These are phyloP conservation scores for Cairina moschata DNA, from an alignment of 2,113 vertebrate genomes.

Conservation along the genomic window DNA sequence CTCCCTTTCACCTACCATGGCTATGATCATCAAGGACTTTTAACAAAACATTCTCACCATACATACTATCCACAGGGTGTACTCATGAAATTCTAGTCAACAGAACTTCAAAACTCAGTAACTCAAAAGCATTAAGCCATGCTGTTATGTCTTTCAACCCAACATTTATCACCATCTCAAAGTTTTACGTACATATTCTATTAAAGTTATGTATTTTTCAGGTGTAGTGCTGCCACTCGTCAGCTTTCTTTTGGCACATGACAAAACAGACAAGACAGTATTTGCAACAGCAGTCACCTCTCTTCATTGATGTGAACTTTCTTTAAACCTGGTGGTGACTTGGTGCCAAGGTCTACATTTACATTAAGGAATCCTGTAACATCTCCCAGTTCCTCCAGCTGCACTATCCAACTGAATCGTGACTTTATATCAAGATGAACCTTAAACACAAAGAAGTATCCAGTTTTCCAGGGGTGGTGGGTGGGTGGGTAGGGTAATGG, in stretches of 20 bases:
- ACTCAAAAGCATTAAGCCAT: background rate
- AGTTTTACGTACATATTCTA: background rate
- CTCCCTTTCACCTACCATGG: background rate
- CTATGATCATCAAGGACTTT: background rate
- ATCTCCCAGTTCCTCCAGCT: background rate
- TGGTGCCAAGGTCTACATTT: background rate
- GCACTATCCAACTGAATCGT: background rate
- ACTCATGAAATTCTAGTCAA: background rate
- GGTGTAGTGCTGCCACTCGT: background rate
- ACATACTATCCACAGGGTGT: background rate
- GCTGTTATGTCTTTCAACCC: background rate
- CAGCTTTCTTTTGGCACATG: background rate
- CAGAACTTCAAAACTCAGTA: background rate
- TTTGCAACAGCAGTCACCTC: background rate
- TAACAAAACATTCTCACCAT: background rate
- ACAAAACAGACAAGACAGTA: background rate
- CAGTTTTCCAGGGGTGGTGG: background rate
- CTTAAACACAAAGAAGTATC: background rate
- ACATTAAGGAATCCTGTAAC: background rate
- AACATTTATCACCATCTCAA: background rate
- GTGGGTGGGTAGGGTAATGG: too few species aligned
- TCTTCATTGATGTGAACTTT: background rate
- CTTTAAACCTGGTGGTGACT: background rate
- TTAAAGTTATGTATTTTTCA: background rate
- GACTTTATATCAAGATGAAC: background rate